Evolutionary conservation across 2,797 vertebrate genomes (phyloP).

Genomic region (Corythornis leucogaster): DNA sequence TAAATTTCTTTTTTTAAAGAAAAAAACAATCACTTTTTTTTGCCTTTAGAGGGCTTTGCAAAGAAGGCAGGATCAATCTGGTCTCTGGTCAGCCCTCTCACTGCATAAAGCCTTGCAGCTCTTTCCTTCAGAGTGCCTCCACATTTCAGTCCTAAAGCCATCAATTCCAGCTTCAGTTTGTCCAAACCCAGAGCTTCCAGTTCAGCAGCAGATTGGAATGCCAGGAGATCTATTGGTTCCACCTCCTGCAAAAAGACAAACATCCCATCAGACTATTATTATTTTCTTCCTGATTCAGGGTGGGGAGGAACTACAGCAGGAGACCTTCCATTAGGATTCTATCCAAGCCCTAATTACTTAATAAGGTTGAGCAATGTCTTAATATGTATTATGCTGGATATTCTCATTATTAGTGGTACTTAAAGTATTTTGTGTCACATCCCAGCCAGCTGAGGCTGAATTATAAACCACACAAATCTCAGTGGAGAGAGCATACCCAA

Average conservation of each 20-base stretch:
- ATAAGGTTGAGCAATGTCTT: neutral
- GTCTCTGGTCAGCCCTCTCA: slow-evolving; percentile 80
- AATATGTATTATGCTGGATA: neutral
- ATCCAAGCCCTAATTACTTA: neutral
- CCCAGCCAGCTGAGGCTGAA: neutral
- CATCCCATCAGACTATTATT: neutral
- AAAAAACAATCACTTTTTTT: slow-evolving; percentile 73
- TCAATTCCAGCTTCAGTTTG: slow-evolving; percentile 85
- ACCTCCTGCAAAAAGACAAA: slow-evolving; percentile 54
- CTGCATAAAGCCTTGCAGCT: slow-evolving; percentile 86
- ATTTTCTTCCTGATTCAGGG: neutral
- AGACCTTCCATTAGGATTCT: neutral
- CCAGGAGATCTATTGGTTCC: slow-evolving; percentile 76
- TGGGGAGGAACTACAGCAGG: neutral
- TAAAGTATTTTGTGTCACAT: neutral
- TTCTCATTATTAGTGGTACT: neutral
- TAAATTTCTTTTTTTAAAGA: no score
- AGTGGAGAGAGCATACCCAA: neutral
- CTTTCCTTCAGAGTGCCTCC: slow-evolving; percentile 91
- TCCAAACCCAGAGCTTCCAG: slow-evolving; percentile 89
- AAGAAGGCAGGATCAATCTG: slow-evolving; percentile 86
- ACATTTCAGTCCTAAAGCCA: slow-evolving; percentile 88
- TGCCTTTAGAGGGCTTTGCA: slow-evolving; percentile 84
- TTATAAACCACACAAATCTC: neutral
- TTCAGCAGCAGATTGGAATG: slow-evolving; percentile 74